A percentile compares a stretch with the other conserved stretches of the same genome.
Conservation (phyloP, 2,888 invertebrate genomes). For the Timema cristinae region DNA sequence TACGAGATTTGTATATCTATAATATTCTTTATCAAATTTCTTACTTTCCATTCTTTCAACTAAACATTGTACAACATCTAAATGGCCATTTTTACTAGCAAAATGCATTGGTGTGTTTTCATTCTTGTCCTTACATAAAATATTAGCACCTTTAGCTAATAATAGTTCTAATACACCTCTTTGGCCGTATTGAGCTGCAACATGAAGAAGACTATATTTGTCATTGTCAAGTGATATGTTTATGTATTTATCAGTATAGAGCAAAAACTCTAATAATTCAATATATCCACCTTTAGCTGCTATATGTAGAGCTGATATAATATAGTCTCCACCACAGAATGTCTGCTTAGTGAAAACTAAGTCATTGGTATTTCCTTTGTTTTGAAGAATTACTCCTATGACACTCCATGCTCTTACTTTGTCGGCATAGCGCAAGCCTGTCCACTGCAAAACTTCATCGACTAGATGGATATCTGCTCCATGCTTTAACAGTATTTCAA, state of each 20-base stretch:
- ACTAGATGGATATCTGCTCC: conserved; percentile 4
- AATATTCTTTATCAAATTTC: neutral
- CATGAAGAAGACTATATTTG: conserved; percentile 9
- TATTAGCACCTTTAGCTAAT: conserved; percentile 6
- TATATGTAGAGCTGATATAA: neutral
- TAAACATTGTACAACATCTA: conserved; percentile 11
- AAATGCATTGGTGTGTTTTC: conserved; percentile 14
- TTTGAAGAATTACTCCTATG: conserved; percentile 9
- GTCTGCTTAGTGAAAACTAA: neutral
- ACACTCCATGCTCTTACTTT: conserved; percentile 19
- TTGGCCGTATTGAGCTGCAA: conserved; percentile 3
- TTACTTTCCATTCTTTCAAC: neutral
- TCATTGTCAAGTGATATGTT: neutral
- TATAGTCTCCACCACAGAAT: conserved; percentile 4
- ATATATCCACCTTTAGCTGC: conserved; percentile 13
- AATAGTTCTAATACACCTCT: conserved; percentile 4
- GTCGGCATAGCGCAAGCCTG: conserved; percentile 21
- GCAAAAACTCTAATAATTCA: neutral
- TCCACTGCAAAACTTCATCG: conserved; percentile 22
- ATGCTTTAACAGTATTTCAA: conserved; percentile 1
- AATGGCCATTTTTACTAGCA: conserved; percentile 11
- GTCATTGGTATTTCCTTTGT: neutral
- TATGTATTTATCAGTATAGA: neutral
- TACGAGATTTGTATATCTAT: neutral
- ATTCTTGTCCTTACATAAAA: conserved; percentile 4